Evolutionary conservation across 2,113 vertebrate species (phyloP).

Genomic region (Menura novaehollandiae): DNA sequence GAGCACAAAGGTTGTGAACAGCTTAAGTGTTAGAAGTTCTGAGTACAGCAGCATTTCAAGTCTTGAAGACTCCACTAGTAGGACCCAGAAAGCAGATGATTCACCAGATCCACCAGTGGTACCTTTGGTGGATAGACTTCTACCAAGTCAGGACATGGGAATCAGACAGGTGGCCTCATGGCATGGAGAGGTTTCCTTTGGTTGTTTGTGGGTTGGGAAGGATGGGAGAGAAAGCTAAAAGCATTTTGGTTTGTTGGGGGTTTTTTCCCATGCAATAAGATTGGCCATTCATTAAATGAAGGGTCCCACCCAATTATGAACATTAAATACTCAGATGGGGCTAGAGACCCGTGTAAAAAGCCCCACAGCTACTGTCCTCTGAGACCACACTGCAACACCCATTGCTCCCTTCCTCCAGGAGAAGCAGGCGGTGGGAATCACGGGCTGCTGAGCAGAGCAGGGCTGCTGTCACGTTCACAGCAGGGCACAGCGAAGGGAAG

Average conservation of each 20-base stretch:
- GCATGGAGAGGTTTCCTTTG: background rate
- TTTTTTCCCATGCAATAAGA: rapidly evolving
- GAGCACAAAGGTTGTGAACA: background rate
- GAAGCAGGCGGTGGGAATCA: background rate
- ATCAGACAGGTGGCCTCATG: background rate
- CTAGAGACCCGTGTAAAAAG: background rate
- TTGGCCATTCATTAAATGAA: background rate
- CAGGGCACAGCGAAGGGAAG: background rate
- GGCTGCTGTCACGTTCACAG: background rate
- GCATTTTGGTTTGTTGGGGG: background rate
- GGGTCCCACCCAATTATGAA: background rate
- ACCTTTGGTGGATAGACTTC: background rate
- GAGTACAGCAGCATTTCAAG: background rate
- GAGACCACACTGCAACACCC: background rate
- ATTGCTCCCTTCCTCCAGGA: background rate
- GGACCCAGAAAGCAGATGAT: background rate
- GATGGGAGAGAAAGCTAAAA: background rate
- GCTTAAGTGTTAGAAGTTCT: background rate
- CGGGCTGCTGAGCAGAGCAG: background rate
- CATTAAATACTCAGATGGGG: background rate
- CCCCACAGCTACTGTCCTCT: background rate
- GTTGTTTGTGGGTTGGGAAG: background rate
- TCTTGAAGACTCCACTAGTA: background rate
- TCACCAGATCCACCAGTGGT: background rate
- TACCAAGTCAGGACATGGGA: background rate